Evolutionary conservation across 1,140 invertebrate genomes (phyloP), one percentile per base, ranked within the genome.

Genomic region (Sminthurides bifidus): DNA sequence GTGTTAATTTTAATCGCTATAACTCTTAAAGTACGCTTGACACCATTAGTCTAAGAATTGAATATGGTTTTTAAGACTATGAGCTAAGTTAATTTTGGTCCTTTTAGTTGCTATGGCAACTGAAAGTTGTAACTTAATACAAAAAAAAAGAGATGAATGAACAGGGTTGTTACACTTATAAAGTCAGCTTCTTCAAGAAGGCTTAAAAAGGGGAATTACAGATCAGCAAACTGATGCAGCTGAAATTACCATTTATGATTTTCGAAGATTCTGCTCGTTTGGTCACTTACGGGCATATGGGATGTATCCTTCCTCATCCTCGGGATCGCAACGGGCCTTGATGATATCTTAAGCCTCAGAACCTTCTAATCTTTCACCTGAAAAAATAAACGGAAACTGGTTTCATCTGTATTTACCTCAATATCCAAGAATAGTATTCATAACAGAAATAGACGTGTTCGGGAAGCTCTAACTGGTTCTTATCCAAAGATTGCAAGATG

Each of bases 261-360:
- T n/a, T 12, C 19, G 15, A 52, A 23, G 15, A 40, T 21, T 26
- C 19, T 26, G 33, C 8, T 35, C n/a, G n/a, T 10, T 35, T n/a
- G 21, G 26, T n/a, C 30, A 27, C 86, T 87, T 80, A 92, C 90
- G 84, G 72, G 83, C 82, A 76, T 92, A 93, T 67, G 86, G 87
- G 77, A 93, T 86, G 76, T 89, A 87, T 69, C 91, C 91, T 66
- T 95, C 91, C 43, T 93, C 88, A 75, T 95, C 90, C 77, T 92
- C 89, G 66, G 83, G 77, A 67, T 88, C 86, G 78, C 87, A 82
- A 75, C 87, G 91, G 68, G 87, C 86, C 72, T 82, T 86, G 63
- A 91, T 72, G 65, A 94, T 81, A 66, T 79, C 77, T 44, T 89
- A 83, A 60, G 84, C 81, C 77, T 95, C 85, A 54, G 75, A 73